Evolutionary conservation across 2,888 invertebrate genomes (phyloP), one percentile per base, ranked within the genome.

Genomic region (Tipula helvola): DNA sequence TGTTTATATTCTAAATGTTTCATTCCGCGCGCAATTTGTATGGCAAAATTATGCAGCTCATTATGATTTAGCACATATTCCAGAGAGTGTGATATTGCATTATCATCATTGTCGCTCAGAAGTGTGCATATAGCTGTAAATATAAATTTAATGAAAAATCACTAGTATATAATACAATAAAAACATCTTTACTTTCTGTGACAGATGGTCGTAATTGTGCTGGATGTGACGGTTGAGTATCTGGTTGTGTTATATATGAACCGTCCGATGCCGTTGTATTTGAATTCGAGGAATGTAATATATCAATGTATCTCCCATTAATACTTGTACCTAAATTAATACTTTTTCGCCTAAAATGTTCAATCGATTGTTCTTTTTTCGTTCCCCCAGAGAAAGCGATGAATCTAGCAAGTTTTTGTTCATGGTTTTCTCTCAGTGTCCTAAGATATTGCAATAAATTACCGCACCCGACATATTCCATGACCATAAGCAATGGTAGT

Each of bases 11-110:
- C 96, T 85, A 96, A 91, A 90, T 95, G 95, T 18, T 93, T 93
- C 97, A 97, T 97, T 7, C 97, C 97, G 87, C 93, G 92, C 0
- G 96, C 96, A 36, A 97, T 95, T 91, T 97, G 97, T 13, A 95
- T 89, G 0, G 96, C 96, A 89, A 96, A 97, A 28, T 94, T 93
- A 86, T 95, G 93, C 90, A 96, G 90, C 89, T 95, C 94, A 2
- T 90, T 91, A 47, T 92, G 90, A 87, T 93, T 91, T 16, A 93
- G 89, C 2, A 91, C 89, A 84, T 90, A 91, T 87, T 92, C 90
- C 18, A 92, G 90, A 5, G 87, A 87, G 28, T 87, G 85, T 39
- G 28, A 28, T 12, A 47, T 86, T 39, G 13, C 86, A 86, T 84
- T 86, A n/a, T 89, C 89, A 42, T 88, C 88, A 10, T 87, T 88